Percentiles rank a stretch among this genome's conserved stretches.
These are phyloP conservation scores for Phalacrocorax aristotelis DNA, from an alignment of 2,113 vertebrate genomes.

Conservation along the genomic window DNA sequence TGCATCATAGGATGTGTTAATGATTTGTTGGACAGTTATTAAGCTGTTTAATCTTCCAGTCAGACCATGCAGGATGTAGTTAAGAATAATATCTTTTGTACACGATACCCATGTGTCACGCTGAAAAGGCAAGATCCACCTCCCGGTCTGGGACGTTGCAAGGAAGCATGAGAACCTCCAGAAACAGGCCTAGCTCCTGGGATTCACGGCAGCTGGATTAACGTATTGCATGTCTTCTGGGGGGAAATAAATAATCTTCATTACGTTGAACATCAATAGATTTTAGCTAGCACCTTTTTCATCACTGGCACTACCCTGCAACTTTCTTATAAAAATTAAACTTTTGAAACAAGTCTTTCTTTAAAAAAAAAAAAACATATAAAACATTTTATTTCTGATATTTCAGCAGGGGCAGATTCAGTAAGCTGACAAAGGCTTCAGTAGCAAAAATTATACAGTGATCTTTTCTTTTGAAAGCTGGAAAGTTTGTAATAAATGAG, in stretches of 20 bases:
- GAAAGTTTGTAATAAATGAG: not conserved
- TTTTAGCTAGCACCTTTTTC: not conserved
- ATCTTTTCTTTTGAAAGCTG: constrained; percentile 42
- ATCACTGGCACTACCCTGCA: not conserved
- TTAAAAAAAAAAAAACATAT: not conserved
- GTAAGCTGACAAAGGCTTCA: not conserved
- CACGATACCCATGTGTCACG: not conserved
- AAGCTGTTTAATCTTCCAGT: constrained; percentile 3
- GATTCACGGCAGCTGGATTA: not conserved
- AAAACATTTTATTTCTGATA: not conserved
- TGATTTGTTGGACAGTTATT: constrained; percentile 41
- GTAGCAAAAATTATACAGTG: not conserved
- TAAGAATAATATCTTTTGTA: not conserved
- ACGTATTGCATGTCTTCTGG: not conserved
- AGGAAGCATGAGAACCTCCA: not conserved
- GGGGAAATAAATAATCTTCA: not conserved
- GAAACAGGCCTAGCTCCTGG: not conserved
- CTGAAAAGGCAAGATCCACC: not conserved
- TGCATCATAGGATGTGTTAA: constrained; percentile 24
- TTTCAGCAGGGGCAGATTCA: not conserved
- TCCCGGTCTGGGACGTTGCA: not conserved
- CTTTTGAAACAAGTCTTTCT: not conserved
- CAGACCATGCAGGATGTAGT: constrained; percentile 14
- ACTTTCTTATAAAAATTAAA: not conserved
- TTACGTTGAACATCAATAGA: not conserved